phyloP scores from a whole-genome alignment of 2,113 vertebrate species.

The Oreocharis arfaki region DNA sequence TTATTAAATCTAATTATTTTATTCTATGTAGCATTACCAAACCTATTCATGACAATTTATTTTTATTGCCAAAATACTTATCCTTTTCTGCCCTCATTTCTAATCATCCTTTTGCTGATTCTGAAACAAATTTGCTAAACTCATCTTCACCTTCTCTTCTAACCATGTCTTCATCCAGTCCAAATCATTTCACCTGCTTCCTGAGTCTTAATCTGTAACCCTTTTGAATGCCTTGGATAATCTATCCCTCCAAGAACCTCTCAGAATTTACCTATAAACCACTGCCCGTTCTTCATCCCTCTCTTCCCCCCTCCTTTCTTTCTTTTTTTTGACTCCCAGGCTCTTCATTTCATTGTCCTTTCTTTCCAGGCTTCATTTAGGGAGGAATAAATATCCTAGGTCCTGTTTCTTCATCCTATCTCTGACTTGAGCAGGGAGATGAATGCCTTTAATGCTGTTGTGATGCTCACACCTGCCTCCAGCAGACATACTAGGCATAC shows the following conservation, averaged over 20 bases:
- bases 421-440: not conserved
- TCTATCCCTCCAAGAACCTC: not conserved
- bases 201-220: not conserved
- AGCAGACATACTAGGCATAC: not conserved
- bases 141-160: not conserved
- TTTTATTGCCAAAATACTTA: not conserved
- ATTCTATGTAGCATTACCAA: not conserved
- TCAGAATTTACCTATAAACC: not conserved
- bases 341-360: not conserved
- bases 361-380: not conserved
- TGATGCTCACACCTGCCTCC: not conserved
- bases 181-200: not conserved
- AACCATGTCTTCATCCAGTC: not conserved
- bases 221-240: not conserved
- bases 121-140: not conserved
- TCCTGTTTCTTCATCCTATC: not conserved
- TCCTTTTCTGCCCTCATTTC: not conserved
- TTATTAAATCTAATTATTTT: not conserved
- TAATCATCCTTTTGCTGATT: not conserved
- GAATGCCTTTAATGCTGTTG: not conserved
- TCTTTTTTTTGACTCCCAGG: not conserved
- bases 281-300: accelerated
- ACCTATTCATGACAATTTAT: not conserved
- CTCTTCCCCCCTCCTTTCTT: not conserved
- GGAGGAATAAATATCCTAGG: not conserved